Evolutionary conservation across 2,888 invertebrate species (phyloP), one percentile per base, ranked within the genome.

Genomic region (Spicauda simplicius): DNA sequence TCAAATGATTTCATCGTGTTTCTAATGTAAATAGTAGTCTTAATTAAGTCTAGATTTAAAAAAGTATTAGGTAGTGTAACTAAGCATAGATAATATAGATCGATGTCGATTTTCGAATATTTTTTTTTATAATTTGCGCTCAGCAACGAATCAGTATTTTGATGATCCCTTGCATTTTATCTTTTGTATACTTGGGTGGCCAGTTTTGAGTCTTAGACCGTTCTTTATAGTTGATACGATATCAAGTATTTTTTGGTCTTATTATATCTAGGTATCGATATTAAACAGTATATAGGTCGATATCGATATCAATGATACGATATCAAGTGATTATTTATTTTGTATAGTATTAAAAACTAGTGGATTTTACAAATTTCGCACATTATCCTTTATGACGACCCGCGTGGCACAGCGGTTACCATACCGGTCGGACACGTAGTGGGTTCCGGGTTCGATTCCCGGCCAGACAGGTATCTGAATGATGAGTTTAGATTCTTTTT

Each of bases 111-210:
- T 74, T 84, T 86, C 80, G 83, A 85, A 85, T 84, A 81, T 86
- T 86, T 84, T 87, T 87, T 86, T 59, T 80, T 84, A 81, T 85
- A 69, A 85, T 88, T 91, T 88, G 87, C 86, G 81, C 78, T 80
- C 87, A 86, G 90, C 91, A 91, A 88, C 91, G 92, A 91, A 90
- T 75, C 89, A 88, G 87, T 90, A 88, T 90, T 88, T 79, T 30
- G 33, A 57, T 16, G 63, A 55, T 63, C 45, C 30, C 71, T 69
- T 71, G 74, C 73, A 71, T 74, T 71, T 71, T 71, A 61, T 54
- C 53, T 59, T 61, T 61, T 37, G 52, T 53, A 66, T 25, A 25
- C 41, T 65, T 71, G 63, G 48, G 81, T 86, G 90, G 88, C 90
- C 89, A 89, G 89, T 89, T 82, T 54, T 59, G 59, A 54, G 41